These are phyloP conservation scores for Blastobasis lacticolella DNA, from an alignment of 2,888 invertebrate genomes.

Conservation along the genomic window DNA sequence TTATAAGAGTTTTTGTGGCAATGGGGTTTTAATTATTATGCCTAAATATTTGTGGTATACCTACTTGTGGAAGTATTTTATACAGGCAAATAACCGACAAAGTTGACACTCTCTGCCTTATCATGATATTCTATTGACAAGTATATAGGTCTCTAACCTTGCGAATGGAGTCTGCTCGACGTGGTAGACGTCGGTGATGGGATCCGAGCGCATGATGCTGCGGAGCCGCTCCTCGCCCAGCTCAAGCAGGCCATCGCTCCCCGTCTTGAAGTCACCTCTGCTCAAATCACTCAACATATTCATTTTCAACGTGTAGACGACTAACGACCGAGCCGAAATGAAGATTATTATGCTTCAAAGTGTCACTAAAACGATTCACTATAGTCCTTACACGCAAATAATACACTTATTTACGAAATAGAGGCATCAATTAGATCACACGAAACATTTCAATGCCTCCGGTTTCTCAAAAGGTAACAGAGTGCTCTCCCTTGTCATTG, in stretches of 20 bases:
- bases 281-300: constrained; percentile 71
- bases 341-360: constrained; percentile 43
- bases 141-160: constrained; percentile 72
- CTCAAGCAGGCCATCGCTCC: constrained; percentile 82
- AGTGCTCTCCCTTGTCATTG: constrained; percentile 72
- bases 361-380: constrained; percentile 66
- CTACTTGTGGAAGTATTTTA: too few species aligned
- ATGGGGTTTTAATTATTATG: too few species aligned
- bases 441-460: constrained; percentile 72
- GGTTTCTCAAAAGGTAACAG: constrained; percentile 70
- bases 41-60: too few species aligned
- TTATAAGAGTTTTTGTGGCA: too few species aligned
- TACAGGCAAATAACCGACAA: too few species aligned
- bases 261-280: constrained; percentile 73
- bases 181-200: constrained; percentile 84
- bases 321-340: constrained; percentile 56
- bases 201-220: constrained; percentile 80
- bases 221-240: constrained; percentile 79
- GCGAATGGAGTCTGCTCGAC: constrained; percentile 89
- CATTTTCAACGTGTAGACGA: constrained; percentile 70
- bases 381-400: constrained; percentile 65
- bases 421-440: constrained; percentile 65
- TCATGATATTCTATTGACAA: too few species aligned
- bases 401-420: constrained; percentile 65
- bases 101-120: too few species aligned